Conservation (phyloP, 2,113 vertebrate genomes). For the Orcinus orca region DNA sequence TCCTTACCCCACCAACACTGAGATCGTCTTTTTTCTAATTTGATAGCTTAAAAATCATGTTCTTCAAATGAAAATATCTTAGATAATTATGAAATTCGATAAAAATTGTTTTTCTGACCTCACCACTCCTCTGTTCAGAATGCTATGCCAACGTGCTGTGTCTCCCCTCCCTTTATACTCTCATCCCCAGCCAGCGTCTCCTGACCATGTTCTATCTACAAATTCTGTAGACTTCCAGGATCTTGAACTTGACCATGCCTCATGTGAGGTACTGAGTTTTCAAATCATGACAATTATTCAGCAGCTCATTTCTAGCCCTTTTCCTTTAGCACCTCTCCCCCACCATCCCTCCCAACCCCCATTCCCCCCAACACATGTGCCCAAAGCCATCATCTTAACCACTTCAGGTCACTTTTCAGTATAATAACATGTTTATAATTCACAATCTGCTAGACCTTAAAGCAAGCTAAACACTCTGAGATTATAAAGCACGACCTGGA, state of each 20-base stretch:
- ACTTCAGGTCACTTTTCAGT: neutral
- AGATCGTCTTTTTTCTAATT: neutral
- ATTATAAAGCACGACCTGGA: neutral
- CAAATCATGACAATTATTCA: neutral
- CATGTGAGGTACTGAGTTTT: neutral
- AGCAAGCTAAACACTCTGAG: neutral
- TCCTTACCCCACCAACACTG: neutral
- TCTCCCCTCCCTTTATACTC: neutral
- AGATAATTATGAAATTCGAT: neutral
- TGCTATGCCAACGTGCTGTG: rapidly evolving
- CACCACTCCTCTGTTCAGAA: neutral
- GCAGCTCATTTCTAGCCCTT: neutral
- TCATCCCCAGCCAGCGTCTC: rapidly evolving
- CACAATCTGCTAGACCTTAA: neutral
- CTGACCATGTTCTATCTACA: neutral
- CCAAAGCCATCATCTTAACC: neutral
- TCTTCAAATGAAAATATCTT: neutral
- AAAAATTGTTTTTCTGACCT: neutral
- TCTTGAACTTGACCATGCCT: neutral
- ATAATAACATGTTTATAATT: neutral
- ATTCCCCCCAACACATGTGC: neutral
- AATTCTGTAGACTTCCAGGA: neutral
- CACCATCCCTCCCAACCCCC: rapidly evolving
- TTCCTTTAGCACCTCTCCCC: neutral
- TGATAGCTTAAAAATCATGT: neutral